Evolutionary conservation across 1,140 invertebrate species (phyloP).

Genomic region (Drosophila subpulchrella): DNA sequence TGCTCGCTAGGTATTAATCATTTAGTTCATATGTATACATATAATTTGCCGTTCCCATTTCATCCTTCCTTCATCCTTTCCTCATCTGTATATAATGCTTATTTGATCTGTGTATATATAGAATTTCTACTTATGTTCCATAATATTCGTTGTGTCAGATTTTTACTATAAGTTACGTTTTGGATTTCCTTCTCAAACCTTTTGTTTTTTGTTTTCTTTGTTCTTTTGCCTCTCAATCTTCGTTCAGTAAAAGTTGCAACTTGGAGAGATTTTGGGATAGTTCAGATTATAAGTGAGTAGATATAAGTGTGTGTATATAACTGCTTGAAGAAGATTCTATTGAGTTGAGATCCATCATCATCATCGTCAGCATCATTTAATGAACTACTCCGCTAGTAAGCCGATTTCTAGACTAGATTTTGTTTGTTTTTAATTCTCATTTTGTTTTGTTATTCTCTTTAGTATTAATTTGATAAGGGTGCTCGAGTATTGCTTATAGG

Average conservation of each 20-base stretch:
- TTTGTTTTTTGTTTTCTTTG: conserved; percentile 55
- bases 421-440: conserved; percentile 12
- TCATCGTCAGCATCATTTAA: conserved; percentile 12
- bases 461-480: conserved; percentile 71
- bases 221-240: conserved; percentile 7
- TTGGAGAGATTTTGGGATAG: conserved; percentile 59
- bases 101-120: conserved; percentile 80
- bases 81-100: conserved; percentile 73
- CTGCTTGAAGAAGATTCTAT: conserved; percentile 68
- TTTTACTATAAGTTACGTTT: conserved; percentile 84
- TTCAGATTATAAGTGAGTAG: conserved; percentile 58
- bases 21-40: conserved; percentile 67
- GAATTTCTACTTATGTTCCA: conserved; percentile 85
- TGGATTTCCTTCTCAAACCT: conserved; percentile 78
- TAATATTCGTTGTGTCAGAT: conserved; percentile 85
- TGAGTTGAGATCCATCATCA: conserved; percentile 64
- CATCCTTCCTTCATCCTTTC: not conserved
- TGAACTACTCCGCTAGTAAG: conserved; percentile 66
- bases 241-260: conserved; percentile 69
- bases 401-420: conserved; percentile 64
- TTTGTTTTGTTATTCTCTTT: conserved; percentile 24
- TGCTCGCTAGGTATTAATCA: conserved; percentile 75
- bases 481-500: conserved; percentile 80
- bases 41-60: conserved; percentile 55
- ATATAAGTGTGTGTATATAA: conserved; percentile 51